phyloP scores from a whole-genome alignment of 2,797 vertebrate species.

The Lepilemur septentrionalis region DNA sequence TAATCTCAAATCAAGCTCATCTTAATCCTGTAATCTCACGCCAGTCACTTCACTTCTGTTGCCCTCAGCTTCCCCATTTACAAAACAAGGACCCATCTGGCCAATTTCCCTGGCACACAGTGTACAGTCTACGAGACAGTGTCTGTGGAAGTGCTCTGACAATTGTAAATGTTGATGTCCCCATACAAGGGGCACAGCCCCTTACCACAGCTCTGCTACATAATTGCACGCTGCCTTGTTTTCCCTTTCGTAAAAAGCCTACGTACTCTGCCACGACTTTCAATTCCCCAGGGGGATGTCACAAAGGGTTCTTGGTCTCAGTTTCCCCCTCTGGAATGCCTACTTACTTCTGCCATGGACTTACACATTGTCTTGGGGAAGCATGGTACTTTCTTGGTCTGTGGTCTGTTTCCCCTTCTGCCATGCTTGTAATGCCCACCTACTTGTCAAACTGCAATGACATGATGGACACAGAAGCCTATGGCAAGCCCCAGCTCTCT shows the following conservation, averaged over 20 bases:
- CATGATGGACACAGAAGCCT: background rate
- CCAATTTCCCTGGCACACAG: background rate
- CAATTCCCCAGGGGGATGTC: background rate
- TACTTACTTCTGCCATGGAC: background rate
- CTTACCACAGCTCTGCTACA: background rate
- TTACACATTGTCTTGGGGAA: background rate
- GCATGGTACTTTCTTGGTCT: background rate
- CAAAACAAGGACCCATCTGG: background rate
- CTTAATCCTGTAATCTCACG: background rate
- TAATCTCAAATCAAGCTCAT: background rate
- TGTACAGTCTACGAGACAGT: background rate
- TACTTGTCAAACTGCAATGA: background rate
- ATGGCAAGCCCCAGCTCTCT: rapidly evolving
- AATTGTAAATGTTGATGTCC: background rate
- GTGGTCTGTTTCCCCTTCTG: rapidly evolving
- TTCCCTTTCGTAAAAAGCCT: background rate
- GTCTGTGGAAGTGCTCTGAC: background rate
- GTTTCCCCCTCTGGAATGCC: background rate
- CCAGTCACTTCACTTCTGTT: background rate
- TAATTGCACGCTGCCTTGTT: background rate
- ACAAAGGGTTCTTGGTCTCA: background rate
- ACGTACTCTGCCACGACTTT: background rate
- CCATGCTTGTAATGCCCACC: rapidly evolving
- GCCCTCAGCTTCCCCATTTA: background rate
- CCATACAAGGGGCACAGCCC: rapidly evolving